Base-by-base conservation (phyloP, 23 tunicate species). In the Trididemnum clinides region DNA sequence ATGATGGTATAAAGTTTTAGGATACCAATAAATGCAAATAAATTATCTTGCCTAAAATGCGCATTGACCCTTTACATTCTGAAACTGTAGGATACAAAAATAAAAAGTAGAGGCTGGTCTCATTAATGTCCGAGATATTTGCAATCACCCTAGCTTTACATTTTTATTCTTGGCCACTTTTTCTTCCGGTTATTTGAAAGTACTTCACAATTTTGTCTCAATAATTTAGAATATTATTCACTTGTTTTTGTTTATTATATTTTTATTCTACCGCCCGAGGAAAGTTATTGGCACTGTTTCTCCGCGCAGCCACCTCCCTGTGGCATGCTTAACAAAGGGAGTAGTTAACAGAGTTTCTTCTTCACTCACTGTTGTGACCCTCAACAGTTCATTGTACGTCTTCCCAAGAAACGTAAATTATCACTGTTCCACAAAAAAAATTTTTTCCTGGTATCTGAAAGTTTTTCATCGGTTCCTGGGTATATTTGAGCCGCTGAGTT, bases 51-150 rank as follows among this genome's bases (percentile, higher is more conserved):
- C 71, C 71, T 63, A 22, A 63, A 63, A 63, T 63, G 71, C 71
- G 71, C 23, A 63, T 63, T 63, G 71, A 63, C 71, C 71, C 71
- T 63, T 63, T 63, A n/a, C n/a, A n/a, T n/a, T n/a, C n/a, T n/a
- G n/a, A n/a, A n/a, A n/a, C n/a, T n/a, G n/a, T 25, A 25, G 28
- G n/a, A 10, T 63, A 7, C n/a, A 22, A 5, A 63, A 25, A 44
- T 44, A n/a, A n/a, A 25, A n/a, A 63, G 28, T 63, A 12, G 23
- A 63, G 71, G 12, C n/a, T 63, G 71, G 71, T 63, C n/a, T 63
- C 71, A n/a, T 63, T 7, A n/a, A 10, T 63, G 71, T 63, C n/a
- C 71, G n/a, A 63, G 71, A n/a, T 25, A 63, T 63, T 7, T 63
- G 71, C 71, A 63, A 63, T 22, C 23, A 63, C n/a, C 23, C 71